A percentile compares a stretch with the other conserved stretches of the same genome.
These are phyloP conservation scores for Apotomis turbidana DNA, from an alignment of 2,888 invertebrate genomes.

Conservation along the genomic window DNA sequence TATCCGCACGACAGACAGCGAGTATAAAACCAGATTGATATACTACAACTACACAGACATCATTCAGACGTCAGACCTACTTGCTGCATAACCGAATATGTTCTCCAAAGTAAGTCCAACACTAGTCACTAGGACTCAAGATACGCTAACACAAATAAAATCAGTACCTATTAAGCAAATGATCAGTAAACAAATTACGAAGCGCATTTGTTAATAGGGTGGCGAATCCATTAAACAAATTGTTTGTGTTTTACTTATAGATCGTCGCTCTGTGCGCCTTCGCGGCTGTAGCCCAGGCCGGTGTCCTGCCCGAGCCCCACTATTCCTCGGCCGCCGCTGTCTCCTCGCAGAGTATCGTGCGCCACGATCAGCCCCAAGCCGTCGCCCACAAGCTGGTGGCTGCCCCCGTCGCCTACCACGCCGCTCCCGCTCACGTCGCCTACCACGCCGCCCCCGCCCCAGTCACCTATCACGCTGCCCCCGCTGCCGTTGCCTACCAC, in stretches of 20 bases:
- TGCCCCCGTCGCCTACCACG: slow-evolving; percentile 54
- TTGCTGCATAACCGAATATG: slow-evolving; percentile 35
- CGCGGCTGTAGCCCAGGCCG: slow-evolving; percentile 50
- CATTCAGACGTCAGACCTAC: slow-evolving; percentile 15
- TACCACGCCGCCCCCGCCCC: slow-evolving; percentile 49
- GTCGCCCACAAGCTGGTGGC: not conserved
- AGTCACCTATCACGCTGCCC: slow-evolving; percentile 47
- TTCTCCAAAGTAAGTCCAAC: slow-evolving; percentile 42
- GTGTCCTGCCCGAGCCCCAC: slow-evolving; percentile 34
- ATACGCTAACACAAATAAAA: no score
- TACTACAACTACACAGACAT: not conserved
- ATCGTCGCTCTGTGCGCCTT: slow-evolving; percentile 39
- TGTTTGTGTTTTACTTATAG: not conserved
- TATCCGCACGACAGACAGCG: not conserved
- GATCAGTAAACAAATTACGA: no score
- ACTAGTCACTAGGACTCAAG: not conserved
- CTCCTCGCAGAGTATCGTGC: slow-evolving; percentile 53
- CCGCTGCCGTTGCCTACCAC: slow-evolving; percentile 48
- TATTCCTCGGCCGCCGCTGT: slow-evolving; percentile 42
- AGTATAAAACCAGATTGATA: slow-evolving; percentile 22
- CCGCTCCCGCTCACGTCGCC: slow-evolving; percentile 65
- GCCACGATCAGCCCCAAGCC: slow-evolving; percentile 41
- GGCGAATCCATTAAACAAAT: not conserved
- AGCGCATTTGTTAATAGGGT: no score
- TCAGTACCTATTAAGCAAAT: no score